Percentiles rank a stretch among this genome's conserved stretches.
These are phyloP conservation scores for Maccullochella peelii DNA, from an alignment of 2,113 vertebrate species.

Conservation along the genomic window DNA sequence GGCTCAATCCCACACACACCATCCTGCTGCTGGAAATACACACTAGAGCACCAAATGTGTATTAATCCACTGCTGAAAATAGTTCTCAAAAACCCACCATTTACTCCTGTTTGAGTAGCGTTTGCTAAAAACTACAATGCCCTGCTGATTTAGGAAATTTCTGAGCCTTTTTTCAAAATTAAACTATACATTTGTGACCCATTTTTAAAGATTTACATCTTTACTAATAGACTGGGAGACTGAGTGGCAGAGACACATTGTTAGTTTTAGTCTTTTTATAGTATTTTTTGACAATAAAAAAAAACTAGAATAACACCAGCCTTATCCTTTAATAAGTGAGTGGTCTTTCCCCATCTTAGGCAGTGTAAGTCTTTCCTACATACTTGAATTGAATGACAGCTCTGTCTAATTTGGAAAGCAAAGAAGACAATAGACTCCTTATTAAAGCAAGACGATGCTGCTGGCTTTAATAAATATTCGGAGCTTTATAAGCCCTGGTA, in stretches of 20 bases:
- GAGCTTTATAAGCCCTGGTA: slow-evolving; percentile 63
- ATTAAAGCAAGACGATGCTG: slow-evolving; percentile 56
- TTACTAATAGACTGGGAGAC: no score
- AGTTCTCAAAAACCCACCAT: neutral
- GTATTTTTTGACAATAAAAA: neutral
- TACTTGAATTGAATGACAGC: slow-evolving; percentile 44
- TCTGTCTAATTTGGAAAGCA: slow-evolving; percentile 26
- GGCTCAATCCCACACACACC: neutral
- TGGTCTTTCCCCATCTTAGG: neutral
- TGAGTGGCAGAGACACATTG: neutral
- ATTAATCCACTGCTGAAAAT: neutral
- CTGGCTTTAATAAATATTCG: slow-evolving; percentile 65
- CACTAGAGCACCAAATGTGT: neutral
- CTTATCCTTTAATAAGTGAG: neutral
- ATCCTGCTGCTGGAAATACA: neutral
- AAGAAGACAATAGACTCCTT: slow-evolving; percentile 33
- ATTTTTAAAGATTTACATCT: no score
- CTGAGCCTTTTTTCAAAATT: neutral
- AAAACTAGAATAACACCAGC: neutral
- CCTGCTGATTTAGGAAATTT: neutral
- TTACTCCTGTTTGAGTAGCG: neutral
- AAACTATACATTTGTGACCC: no score
- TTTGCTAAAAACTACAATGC: neutral
- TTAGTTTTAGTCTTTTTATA: neutral
- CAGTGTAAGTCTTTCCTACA: slow-evolving; percentile 22